Conservation (phyloP, 2,797 vertebrate genomes). For the Poecilia velifera region DNA sequence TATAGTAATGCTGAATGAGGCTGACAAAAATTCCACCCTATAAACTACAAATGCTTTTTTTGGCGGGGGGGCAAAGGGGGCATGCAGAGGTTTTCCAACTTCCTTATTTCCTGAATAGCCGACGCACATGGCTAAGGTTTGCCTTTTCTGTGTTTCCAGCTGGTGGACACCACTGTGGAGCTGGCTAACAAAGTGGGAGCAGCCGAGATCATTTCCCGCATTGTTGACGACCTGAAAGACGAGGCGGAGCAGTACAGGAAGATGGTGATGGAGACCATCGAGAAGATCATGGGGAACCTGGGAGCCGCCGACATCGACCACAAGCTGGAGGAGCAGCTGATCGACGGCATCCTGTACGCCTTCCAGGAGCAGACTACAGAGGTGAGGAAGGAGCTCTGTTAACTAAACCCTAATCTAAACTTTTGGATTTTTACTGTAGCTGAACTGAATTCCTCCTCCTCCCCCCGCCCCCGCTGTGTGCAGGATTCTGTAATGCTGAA, state of each 20-base stretch:
- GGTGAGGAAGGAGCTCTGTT: constrained; percentile 73
- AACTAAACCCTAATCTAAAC: no score
- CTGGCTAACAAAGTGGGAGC: constrained; percentile 99
- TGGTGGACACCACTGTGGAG: constrained; percentile 99
- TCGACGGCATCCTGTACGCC: constrained; percentile 97
- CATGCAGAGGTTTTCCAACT: not conserved
- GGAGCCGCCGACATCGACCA: constrained; percentile 99
- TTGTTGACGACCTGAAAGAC: constrained; percentile 98
- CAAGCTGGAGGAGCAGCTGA: constrained; percentile 98
- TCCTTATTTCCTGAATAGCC: not conserved
- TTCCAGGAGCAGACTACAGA: constrained; percentile 99
- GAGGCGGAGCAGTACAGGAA: constrained; percentile 99
- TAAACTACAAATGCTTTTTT: no score
- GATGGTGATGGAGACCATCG: constrained; percentile 99
- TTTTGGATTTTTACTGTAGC: not conserved
- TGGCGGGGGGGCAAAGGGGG: no score
- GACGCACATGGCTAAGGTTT: not conserved
- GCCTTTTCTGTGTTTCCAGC: constrained; percentile 68
- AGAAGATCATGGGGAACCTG: constrained; percentile 99
- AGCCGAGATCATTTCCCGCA: constrained; percentile 98
- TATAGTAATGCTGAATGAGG: no score
- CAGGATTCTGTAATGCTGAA: constrained; percentile 99
- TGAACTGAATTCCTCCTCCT: not conserved
- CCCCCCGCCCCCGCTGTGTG: not conserved
- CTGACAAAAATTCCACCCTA: no score